Evolutionary conservation across 2,113 vertebrate genomes (phyloP).

Genomic region (Nyctibius bracteatus): DNA sequence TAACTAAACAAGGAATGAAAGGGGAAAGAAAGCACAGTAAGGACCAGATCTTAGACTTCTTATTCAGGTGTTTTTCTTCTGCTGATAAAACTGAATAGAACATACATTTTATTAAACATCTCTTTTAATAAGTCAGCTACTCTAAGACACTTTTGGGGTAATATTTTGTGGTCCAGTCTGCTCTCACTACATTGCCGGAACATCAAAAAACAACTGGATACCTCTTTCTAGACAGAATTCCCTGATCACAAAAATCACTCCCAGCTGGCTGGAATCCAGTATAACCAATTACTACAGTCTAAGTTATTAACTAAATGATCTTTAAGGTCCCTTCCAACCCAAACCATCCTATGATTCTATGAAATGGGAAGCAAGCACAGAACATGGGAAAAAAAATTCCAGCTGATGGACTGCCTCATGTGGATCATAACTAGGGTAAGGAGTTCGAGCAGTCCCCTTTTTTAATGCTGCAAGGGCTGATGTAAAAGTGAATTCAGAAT

Average conservation of each 20-base stretch:
- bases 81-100: neutral
- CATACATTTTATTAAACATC: neutral
- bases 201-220: neutral
- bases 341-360: neutral
- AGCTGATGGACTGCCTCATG: neutral
- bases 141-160: neutral
- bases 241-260: neutral
- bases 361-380: neutral
- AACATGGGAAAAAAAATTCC: neutral
- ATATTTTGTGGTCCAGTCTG: neutral
- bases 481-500: neutral
- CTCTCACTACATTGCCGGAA: neutral
- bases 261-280: neutral
- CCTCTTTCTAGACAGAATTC: neutral
- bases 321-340: neutral
- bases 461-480: neutral
- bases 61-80: neutral
- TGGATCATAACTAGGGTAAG: neutral
- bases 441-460: neutral
- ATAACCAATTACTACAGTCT: neutral
- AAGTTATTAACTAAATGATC: neutral
- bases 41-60: neutral
- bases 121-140: neutral
- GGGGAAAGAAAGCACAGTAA: neutral
- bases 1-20: neutral